These are phyloP conservation scores for Ctenomys sociabilis DNA, from an alignment of 2,113 vertebrate genomes.

Conservation along the genomic window DNA sequence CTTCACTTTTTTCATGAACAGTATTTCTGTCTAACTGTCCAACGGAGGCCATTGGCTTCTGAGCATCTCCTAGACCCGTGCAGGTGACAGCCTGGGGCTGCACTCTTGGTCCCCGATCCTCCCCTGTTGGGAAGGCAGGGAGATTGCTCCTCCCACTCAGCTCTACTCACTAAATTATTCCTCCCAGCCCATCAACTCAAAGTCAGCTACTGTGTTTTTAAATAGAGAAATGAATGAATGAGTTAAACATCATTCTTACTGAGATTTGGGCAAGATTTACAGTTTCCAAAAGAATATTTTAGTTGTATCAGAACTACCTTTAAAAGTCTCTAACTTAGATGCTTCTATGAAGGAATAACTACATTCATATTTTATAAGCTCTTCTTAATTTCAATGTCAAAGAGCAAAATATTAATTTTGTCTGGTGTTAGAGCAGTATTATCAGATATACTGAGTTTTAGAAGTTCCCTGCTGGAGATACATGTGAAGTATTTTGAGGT, in stretches of 20 bases:
- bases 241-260: conserved; percentile 18
- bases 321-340: not conserved
- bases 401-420: not conserved
- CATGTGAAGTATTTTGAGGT: not conserved
- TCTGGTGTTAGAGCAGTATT: not conserved
- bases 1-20: not conserved
- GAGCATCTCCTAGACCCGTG: not conserved
- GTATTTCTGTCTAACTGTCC: not conserved
- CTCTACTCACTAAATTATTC: not conserved
- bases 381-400: not conserved
- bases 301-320: not conserved
- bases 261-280: not conserved
- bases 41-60: not conserved
- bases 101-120: not conserved
- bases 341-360: not conserved
- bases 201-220: not conserved
- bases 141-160: not conserved
- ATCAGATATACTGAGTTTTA: not conserved
- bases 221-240: not conserved
- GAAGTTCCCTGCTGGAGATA: not conserved
- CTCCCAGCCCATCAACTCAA: not conserved
- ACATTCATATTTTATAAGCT: not conserved
- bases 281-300: conserved; percentile 1
- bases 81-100: not conserved
- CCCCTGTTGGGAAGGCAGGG: not conserved